Evolutionary conservation across 2,888 invertebrate genomes (phyloP).

Genomic region (Ametastegia equiseti): DNA sequence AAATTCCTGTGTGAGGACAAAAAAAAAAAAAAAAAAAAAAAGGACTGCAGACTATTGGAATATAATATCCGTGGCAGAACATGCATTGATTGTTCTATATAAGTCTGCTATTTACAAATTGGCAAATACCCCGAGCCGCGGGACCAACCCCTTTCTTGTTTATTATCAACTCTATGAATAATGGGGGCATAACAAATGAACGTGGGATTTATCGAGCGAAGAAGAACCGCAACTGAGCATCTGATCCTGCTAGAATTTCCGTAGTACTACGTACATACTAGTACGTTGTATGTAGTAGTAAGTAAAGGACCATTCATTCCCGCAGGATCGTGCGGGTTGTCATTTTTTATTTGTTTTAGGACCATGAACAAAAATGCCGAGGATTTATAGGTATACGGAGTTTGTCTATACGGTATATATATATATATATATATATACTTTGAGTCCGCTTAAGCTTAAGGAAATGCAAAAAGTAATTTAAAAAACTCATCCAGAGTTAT

Average conservation of each 20-base stretch:
- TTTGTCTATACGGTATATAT: neutral
- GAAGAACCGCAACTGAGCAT: conserved; percentile 21
- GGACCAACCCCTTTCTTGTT: conserved; percentile 34
- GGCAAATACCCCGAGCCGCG: conserved; percentile 16
- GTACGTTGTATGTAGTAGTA: too few relatives aligned
- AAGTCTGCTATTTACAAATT: conserved; percentile 28
- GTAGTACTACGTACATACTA: too few relatives aligned
- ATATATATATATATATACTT: neutral
- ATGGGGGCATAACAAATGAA: conserved; percentile 29
- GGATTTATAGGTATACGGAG: neutral
- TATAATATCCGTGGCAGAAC: too few relatives aligned
- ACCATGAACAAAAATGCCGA: neutral
- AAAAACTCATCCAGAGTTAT: neutral
- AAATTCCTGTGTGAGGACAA: neutral
- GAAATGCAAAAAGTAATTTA: conserved; percentile 5
- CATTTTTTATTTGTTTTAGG: neutral
- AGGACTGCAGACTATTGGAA: too few relatives aligned
- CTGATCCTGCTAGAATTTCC: conserved; percentile 1
- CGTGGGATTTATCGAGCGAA: conserved; percentile 26
- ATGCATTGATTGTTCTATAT: neutral
- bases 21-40: too few relatives aligned
- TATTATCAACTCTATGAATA: conserved; percentile 39
- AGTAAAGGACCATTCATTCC: conserved; percentile 10
- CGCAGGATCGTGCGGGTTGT: neutral
- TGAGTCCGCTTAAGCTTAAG: neutral